These are phyloP conservation scores for Beaufortia kweichowensis DNA, from an alignment of 2,113 vertebrate species.

Conservation along the genomic window DNA sequence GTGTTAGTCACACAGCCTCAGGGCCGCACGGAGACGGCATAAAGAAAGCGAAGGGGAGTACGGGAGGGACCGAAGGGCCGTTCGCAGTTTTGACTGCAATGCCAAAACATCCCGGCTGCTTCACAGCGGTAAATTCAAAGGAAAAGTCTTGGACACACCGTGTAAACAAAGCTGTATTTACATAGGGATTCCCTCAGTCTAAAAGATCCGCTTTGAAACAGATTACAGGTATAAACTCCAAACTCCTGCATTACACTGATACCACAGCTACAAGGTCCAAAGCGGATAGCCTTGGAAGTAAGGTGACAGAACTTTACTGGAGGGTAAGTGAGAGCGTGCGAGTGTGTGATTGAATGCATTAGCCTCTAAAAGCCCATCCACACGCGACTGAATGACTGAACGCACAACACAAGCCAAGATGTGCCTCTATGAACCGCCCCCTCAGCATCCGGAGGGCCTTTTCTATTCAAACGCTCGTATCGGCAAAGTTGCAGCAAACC, in stretches of 20 bases:
- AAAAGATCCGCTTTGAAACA: neutral
- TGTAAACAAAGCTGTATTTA: slow-evolving; percentile 18
- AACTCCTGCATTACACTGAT: slow-evolving; percentile 22
- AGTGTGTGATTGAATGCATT: neutral
- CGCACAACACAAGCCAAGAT: slow-evolving; percentile 23
- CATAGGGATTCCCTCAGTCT: slow-evolving; percentile 39
- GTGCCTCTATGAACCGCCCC: slow-evolving; percentile 37
- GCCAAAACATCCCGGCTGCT: slow-evolving; percentile 34
- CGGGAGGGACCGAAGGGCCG: neutral
- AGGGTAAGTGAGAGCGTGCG: neutral
- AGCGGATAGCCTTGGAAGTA: slow-evolving; percentile 14
- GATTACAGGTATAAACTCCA: slow-evolving; percentile 21
- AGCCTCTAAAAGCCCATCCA: slow-evolving; percentile 7
- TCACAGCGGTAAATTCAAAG: slow-evolving; percentile 38
- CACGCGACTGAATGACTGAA: slow-evolving; percentile 41
- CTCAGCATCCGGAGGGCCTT: slow-evolving; percentile 48
- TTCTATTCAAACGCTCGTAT: slow-evolving; percentile 42
- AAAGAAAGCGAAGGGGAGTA: slow-evolving; percentile 9
- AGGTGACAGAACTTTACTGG: neutral
- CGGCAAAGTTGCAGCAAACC: slow-evolving; percentile 35
- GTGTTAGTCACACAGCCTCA: slow-evolving; percentile 38
- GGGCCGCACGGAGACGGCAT: neutral
- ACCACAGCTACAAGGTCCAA: neutral
- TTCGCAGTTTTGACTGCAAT: slow-evolving; percentile 33
- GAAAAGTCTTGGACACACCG: slow-evolving; percentile 23